Evolutionary conservation across 2,888 invertebrate species (phyloP).

Genomic region (Eupithecia pulchellata): DNA sequence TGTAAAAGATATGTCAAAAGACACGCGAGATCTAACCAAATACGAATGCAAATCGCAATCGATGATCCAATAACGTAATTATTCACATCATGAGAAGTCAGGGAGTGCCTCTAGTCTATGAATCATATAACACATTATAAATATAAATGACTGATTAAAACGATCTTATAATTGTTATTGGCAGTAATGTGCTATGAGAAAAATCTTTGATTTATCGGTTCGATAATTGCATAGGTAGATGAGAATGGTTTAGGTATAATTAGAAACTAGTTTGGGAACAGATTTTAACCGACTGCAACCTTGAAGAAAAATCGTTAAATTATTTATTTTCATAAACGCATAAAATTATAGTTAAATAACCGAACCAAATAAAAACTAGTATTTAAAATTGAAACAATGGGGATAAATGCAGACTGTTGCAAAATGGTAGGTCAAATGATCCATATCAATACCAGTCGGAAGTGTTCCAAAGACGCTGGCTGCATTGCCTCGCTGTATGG

Average conservation of each 20-base stretch:
- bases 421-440: too few species aligned
- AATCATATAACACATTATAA: slow-evolving; percentile 9
- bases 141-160: slow-evolving; percentile 28
- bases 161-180: slow-evolving; percentile 45
- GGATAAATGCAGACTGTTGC: too few species aligned
- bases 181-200: slow-evolving; percentile 39
- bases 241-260: background rate
- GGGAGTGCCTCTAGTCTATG: slow-evolving; percentile 15
- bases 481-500: too few species aligned
- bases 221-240: slow-evolving; percentile 40
- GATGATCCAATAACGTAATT: background rate
- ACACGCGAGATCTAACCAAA: background rate
- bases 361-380: too few species aligned
- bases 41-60: background rate
- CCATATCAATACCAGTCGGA: too few species aligned
- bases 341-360: too few species aligned
- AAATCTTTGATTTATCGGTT: slow-evolving; percentile 38
- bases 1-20: background rate
- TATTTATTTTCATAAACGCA: too few species aligned
- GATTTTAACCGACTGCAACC: too few species aligned
- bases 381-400: too few species aligned
- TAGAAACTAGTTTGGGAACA: background rate
- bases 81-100: slow-evolving; percentile 13
- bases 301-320: too few species aligned
- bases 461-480: too few species aligned